Evolutionary conservation across 2,888 invertebrate species (phyloP).

Genomic region (Caenorhabditis parvicauda): DNA sequence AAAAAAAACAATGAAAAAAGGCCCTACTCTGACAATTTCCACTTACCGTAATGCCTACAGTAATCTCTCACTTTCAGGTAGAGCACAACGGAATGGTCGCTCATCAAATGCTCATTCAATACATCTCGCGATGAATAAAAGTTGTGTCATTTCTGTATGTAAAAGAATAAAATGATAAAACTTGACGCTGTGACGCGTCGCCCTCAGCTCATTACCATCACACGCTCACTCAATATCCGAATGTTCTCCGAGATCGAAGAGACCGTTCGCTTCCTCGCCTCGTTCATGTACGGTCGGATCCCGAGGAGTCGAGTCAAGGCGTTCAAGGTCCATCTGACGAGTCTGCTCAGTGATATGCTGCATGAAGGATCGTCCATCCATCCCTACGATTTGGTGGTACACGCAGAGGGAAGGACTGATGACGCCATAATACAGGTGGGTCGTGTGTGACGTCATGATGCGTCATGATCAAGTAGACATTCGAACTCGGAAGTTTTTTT

Average conservation of each 20-base stretch:
- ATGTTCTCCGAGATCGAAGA: conserved; percentile 37
- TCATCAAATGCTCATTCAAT: conserved; percentile 40
- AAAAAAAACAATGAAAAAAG: too few species aligned
- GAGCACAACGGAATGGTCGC: conserved; percentile 39
- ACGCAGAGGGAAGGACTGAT: conserved; percentile 23
- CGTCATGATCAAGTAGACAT: too few species aligned
- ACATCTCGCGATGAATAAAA: conserved; percentile 18
- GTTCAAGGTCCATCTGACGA: conserved; percentile 21
- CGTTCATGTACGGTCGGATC: conserved; percentile 36
- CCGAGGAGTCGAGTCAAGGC: conserved; percentile 31
- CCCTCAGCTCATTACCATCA: too few species aligned
- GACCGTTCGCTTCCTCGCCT: conserved; percentile 30
- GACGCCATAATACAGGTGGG: conserved; percentile 24
- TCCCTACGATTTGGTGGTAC: conserved; percentile 25
- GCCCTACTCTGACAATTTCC: too few species aligned
- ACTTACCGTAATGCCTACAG: too few species aligned
- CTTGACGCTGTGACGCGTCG: too few species aligned
- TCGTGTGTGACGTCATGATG: too few species aligned
- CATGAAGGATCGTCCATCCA: conserved; percentile 7
- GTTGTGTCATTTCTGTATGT: too few species aligned
- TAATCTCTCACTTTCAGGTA: conserved; percentile 17
- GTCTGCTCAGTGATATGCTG: conserved; percentile 16
- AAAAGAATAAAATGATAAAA: too few species aligned
- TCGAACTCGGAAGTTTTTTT: too few species aligned
- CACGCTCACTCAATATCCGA: too few species aligned